Evolutionary conservation across 92 coral and sea anemone species (phyloP).

Genomic region (Meandrina meandrites): DNA sequence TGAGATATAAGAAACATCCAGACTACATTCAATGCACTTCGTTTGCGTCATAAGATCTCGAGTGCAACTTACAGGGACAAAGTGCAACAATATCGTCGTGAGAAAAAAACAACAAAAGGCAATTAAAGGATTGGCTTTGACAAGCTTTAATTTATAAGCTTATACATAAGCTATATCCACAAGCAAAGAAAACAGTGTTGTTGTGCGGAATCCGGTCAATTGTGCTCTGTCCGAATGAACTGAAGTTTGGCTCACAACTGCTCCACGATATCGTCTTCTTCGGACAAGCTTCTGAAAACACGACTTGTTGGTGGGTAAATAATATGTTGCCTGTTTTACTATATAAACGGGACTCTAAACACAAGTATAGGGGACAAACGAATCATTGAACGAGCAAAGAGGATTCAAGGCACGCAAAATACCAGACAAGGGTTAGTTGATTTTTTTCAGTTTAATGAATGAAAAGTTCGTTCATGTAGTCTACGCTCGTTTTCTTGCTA

Average conservation of each 20-base stretch:
- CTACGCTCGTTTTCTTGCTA: not conserved
- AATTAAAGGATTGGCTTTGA: constrained; percentile 5
- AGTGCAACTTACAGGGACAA: not conserved
- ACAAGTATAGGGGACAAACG: not conserved
- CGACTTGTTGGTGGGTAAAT: not conserved
- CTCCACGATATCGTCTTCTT: not conserved
- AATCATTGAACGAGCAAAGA: not conserved
- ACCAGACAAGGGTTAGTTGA: not conserved
- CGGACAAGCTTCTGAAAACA: not conserved
- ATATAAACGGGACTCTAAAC: not conserved
- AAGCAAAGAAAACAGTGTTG: not conserved
- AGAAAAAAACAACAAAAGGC: not conserved
- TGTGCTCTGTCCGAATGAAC: not conserved
- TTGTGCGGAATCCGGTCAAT: not conserved
- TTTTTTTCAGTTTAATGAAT: not conserved
- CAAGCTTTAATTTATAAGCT: not conserved
- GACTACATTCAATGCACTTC: not conserved
- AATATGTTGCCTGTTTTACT: not conserved
- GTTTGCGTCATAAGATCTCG: constrained; percentile 6
- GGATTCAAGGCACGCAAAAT: not conserved
- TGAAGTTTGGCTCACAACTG: not conserved
- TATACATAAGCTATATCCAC: not conserved
- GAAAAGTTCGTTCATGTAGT: not conserved
- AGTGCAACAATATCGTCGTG: constrained; percentile 2
- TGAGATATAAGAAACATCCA: not conserved